Evolutionary conservation across 2,888 invertebrate species (phyloP).

Genomic region (Odontomyia ornata): DNA sequence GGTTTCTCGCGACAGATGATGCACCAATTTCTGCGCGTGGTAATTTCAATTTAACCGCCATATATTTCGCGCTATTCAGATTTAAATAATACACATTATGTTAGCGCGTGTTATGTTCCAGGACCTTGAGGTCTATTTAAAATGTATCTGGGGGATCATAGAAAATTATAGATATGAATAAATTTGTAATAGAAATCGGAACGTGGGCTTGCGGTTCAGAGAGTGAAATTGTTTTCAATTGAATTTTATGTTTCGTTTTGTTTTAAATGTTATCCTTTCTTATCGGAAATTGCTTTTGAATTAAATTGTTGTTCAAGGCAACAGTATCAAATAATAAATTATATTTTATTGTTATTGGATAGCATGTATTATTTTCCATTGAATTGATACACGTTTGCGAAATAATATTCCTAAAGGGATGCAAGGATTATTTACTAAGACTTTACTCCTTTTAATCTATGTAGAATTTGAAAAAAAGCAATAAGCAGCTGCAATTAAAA

Average conservation of each 20-base stretch:
- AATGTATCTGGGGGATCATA: background rate
- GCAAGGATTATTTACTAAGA: too few relatives aligned
- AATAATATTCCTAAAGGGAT: too few relatives aligned
- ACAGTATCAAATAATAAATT: too few relatives aligned
- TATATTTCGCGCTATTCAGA: slow-evolving; percentile 28
- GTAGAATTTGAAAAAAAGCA: too few relatives aligned
- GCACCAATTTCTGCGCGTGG: slow-evolving; percentile 36
- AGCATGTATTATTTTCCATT: too few relatives aligned
- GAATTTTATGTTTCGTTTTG: background rate
- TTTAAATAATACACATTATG: slow-evolving; percentile 11
- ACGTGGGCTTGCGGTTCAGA: background rate
- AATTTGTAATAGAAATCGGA: slow-evolving; percentile 22
- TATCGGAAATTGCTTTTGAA: too few relatives aligned
- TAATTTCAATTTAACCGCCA: slow-evolving; percentile 40
- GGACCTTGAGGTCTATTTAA: background rate
- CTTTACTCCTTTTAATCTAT: too few relatives aligned
- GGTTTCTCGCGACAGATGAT: slow-evolving; percentile 48
- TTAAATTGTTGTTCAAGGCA: too few relatives aligned
- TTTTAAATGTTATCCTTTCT: too few relatives aligned
- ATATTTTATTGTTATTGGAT: too few relatives aligned
- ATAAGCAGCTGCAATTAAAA: too few relatives aligned
- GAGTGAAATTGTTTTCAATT: slow-evolving; percentile 24
- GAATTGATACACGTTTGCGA: too few relatives aligned
- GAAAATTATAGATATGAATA: background rate
- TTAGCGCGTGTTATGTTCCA: background rate